Evolutionary conservation across 2,113 vertebrate species (phyloP), one percentile per base, ranked within the genome.

Genomic region (Hirundichthys speculiger): DNA sequence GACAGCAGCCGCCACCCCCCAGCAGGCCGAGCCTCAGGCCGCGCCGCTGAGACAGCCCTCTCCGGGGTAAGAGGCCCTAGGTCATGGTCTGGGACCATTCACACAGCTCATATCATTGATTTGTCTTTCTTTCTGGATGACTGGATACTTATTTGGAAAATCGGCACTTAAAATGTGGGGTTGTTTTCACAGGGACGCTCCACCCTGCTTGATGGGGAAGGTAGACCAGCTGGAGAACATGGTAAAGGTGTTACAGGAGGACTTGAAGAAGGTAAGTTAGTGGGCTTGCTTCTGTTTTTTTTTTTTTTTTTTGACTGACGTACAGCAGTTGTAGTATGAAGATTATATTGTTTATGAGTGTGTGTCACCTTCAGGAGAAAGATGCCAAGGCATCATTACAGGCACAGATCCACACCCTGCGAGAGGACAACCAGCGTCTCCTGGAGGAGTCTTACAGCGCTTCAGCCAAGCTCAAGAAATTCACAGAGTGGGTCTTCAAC

Each of bases 401-500:
- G 87, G 93, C 89, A 0, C 96, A 98, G 90, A 93, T 98, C 42
- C 94, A 96, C 57, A 93, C 93, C 73, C 84, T 98, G 75, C 90
- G 96, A 2, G 96, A 98, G 82, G 96, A 98, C 92, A 98, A 98
- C 92, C 90, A 96, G 92, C 91, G 96, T 46, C 93, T 98, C 70
- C 94, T 97, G 73, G 95, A 98, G 86, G 96, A 98, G 83, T 98
- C 96, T 47, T 96, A 98, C 92, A 96, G 93, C 3, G 96, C 96
- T 69, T 95, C 96, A 0, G 95, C 96, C 90, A 98, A 98, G 86
- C 93, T 98, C 72, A 97, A 98, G 92, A 98, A 98, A 86, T 98
- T 98, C 93, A 98, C 96, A 0, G 96, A 98, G 70, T 98, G 96
- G 96, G 96, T 98, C 89, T 98, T 98, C 90, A 98, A 98, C 86